These are phyloP conservation scores for Scomber scombrus DNA, from an alignment of 2,113 vertebrate genomes.

Conservation along the genomic window DNA sequence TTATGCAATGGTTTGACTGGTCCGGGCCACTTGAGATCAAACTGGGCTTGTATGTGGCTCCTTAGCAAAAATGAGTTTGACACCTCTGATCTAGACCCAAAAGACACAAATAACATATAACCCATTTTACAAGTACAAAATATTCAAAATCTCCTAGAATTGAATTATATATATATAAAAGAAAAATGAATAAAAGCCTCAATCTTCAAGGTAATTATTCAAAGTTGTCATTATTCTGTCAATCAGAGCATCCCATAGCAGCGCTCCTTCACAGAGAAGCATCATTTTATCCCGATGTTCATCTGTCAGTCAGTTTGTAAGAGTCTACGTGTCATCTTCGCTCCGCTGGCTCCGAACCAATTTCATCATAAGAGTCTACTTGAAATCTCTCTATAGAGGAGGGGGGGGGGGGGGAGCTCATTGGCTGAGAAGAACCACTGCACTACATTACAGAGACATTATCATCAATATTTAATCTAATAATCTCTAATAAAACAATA, in stretches of 20 bases:
- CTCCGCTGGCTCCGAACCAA: background rate
- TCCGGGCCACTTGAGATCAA: too few species aligned
- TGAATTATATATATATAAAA: too few species aligned
- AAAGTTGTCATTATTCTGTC: background rate
- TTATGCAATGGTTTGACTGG: too few species aligned
- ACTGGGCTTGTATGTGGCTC: too few species aligned
- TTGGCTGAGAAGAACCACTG: background rate
- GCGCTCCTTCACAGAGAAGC: background rate
- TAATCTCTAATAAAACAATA: conserved; percentile 56
- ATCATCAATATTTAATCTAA: conserved; percentile 61
- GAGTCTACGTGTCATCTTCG: background rate
- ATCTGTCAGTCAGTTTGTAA: background rate
- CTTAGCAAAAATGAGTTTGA: too few species aligned
- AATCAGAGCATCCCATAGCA: background rate
- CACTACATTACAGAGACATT: conserved; percentile 26
- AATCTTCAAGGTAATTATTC: too few species aligned
- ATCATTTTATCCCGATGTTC: background rate
- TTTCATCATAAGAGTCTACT: background rate
- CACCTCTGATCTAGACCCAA: background rate
- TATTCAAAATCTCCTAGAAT: too few species aligned
- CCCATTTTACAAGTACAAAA: too few species aligned
- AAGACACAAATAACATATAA: too few species aligned
- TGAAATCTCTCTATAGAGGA: background rate
- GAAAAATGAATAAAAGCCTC: too few species aligned
- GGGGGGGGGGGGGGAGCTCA: background rate